These are phyloP conservation scores for Pteromalus puparum DNA, from an alignment of 1,140 invertebrate species.

Conservation along the genomic window DNA sequence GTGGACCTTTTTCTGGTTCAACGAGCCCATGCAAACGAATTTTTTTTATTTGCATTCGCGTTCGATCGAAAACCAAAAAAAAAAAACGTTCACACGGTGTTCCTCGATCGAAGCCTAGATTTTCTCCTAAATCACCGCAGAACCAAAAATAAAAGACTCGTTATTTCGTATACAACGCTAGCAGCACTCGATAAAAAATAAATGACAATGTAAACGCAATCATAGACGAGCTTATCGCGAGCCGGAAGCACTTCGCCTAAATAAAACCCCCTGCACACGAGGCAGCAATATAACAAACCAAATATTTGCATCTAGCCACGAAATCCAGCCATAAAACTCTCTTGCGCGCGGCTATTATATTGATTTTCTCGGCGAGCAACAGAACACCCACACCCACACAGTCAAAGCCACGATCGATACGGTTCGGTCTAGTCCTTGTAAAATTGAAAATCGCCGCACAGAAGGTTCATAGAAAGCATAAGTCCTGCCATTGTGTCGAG, in stretches of 20 bases:
- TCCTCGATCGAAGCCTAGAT: no score
- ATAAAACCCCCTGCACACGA: not conserved
- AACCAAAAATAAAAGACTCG: no score
- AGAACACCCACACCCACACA: not conserved
- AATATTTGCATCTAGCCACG: conserved; percentile 23
- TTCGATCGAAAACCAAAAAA: no score
- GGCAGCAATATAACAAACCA: conserved; percentile 15
- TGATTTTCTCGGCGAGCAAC: conserved; percentile 7
- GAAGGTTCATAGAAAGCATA: conserved; percentile 13
- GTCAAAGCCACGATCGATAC: not conserved
- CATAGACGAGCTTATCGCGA: not conserved
- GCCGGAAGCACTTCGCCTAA: not conserved
- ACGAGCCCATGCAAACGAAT: no score
- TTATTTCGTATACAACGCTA: no score
- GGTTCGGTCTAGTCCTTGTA: conserved; percentile 17
- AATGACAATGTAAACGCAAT: conserved; percentile 7
- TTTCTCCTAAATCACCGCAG: no score
- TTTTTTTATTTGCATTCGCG: no score
- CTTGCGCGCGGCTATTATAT: not conserved
- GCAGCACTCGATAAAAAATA: not conserved
- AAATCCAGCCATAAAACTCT: conserved; percentile 10
- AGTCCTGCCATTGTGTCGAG: conserved; percentile 42
- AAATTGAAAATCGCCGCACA: conserved; percentile 46
- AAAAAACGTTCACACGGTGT: not conserved
- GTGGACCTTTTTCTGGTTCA: no score